phyloP scores from a whole-genome alignment of 2,797 vertebrate genomes.

The Cygnus olor region DNA sequence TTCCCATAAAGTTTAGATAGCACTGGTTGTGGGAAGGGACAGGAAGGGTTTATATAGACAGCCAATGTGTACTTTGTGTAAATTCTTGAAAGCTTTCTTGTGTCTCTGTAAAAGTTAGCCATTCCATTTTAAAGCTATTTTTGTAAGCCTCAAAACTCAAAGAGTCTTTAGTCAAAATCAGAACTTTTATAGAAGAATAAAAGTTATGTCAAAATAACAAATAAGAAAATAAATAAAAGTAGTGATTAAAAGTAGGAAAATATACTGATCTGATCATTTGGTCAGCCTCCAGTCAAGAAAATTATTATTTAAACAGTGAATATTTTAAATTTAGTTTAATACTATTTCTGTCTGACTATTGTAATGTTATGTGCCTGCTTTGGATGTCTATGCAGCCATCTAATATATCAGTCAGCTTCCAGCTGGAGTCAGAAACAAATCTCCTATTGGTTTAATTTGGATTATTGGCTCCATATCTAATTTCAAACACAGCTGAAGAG shows the following conservation, averaged over 20 bases:
- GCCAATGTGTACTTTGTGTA: background rate
- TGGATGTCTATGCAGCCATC: background rate
- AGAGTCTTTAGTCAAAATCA: background rate
- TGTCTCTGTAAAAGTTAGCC: background rate
- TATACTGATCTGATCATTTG: background rate
- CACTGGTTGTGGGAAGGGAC: background rate
- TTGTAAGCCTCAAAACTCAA: background rate
- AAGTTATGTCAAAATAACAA: background rate
- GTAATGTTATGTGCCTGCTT: background rate
- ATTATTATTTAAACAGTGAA: background rate
- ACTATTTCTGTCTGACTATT: background rate
- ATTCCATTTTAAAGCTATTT: background rate
- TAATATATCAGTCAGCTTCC: background rate
- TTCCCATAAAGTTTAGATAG: background rate
- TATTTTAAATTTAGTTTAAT: background rate
- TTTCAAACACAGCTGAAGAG: slow-evolving; percentile 31
- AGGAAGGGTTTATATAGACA: background rate
- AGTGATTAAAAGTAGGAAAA: background rate
- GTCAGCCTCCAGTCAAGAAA: background rate
- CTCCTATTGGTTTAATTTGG: background rate
- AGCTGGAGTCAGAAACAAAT: background rate
- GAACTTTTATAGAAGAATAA: background rate
- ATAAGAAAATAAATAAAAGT: fast-evolving
- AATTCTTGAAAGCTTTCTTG: background rate
- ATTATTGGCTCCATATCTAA: background rate